These are phyloP conservation scores for Noctua pronuba DNA, from an alignment of 2,888 invertebrate species.

Conservation along the genomic window DNA sequence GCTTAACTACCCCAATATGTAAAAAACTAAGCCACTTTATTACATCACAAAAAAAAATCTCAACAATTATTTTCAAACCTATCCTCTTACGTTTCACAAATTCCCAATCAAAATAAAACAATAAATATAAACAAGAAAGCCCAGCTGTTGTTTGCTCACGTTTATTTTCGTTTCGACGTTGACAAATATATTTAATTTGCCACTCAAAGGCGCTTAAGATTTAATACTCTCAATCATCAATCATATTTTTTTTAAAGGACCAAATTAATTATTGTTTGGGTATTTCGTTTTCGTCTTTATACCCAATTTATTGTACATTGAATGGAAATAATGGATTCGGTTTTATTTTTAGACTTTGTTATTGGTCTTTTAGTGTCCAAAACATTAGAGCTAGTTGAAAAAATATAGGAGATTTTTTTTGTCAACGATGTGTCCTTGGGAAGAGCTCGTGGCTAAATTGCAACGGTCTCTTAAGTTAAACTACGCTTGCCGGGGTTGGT, in stretches of 20 bases:
- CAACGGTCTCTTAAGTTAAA: neutral
- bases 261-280: conserved; percentile 37
- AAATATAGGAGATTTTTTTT: neutral
- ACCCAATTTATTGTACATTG: conserved; percentile 36
- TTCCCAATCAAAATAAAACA: conserved; percentile 52
- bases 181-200: conserved; percentile 65
- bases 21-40: neutral
- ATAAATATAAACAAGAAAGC: conserved; percentile 42
- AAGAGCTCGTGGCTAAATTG: neutral
- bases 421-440: accelerated
- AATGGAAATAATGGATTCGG: neutral
- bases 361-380: neutral
- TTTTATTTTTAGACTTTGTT: conserved; percentile 15
- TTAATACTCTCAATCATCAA: conserved; percentile 63
- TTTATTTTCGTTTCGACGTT: conserved; percentile 56
- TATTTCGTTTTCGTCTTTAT: conserved; percentile 22
- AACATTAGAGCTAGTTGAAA: neutral
- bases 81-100: neutral
- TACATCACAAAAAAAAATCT: neutral
- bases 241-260: conserved; percentile 54
- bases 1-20: neutral
- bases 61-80: neutral
- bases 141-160: conserved; percentile 49
- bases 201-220: conserved; percentile 55
- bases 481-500: neutral